Percentiles rank a stretch among this genome's conserved stretches.
Conservation (phyloP, 1,140 invertebrate species). For the Agrilus planipennis region DNA sequence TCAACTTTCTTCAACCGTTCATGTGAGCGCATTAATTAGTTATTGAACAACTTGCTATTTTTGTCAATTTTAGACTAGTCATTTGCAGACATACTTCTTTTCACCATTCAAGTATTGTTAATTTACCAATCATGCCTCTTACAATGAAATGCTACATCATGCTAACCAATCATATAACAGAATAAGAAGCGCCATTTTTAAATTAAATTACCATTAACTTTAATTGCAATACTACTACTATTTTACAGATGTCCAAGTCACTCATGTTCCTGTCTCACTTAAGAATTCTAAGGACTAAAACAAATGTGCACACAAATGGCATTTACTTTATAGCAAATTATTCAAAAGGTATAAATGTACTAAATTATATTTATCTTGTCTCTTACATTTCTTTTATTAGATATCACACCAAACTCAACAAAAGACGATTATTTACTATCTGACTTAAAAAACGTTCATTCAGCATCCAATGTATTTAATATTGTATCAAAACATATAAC, state of each 20-base stretch:
- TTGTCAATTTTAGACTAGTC: slow-evolving; percentile 23
- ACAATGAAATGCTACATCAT: slow-evolving; percentile 13
- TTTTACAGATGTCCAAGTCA: too few species aligned
- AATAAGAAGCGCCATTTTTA: slow-evolving; percentile 19
- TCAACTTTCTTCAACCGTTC: neutral
- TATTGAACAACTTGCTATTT: slow-evolving; percentile 20
- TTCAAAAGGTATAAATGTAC: too few species aligned
- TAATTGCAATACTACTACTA: too few species aligned
- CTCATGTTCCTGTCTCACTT: too few species aligned
- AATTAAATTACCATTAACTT: slow-evolving; percentile 5
- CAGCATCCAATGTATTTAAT: slow-evolving; percentile 16
- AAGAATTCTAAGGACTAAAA: too few species aligned
- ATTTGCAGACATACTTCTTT: slow-evolving; percentile 25
- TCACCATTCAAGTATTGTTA: slow-evolving; percentile 11
- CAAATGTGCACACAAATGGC: too few species aligned
- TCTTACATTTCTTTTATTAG: too few species aligned
- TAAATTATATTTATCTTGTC: too few species aligned
- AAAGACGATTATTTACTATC: slow-evolving; percentile 21
- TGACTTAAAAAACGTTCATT: slow-evolving; percentile 20
- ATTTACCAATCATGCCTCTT: slow-evolving; percentile 9
- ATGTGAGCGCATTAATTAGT: slow-evolving; percentile 3
- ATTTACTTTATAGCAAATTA: too few species aligned
- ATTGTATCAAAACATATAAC: slow-evolving; percentile 18
- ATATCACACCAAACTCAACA: too few species aligned
- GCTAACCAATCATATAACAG: slow-evolving; percentile 13